Evolutionary conservation across 30 jellyfish, hydroid and myxozoan species (phyloP).

Genomic region (Sanderia malayensis): DNA sequence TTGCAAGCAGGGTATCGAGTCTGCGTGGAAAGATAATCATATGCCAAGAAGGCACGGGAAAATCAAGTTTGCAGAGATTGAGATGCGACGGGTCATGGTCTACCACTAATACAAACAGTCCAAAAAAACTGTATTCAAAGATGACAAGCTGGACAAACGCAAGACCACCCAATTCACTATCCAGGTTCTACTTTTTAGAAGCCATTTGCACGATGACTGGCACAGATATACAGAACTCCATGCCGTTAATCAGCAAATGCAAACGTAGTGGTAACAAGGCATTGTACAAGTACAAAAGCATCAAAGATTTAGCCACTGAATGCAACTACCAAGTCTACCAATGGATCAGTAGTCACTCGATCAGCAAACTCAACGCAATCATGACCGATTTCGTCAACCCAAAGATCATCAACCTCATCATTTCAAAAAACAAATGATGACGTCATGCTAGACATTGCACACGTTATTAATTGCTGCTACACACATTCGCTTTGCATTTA

Average conservation of each 20-base stretch:
- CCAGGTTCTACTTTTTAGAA: constrained; percentile 2
- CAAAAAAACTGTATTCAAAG: background rate
- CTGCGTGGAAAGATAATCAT: constrained; percentile 8
- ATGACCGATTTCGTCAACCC: constrained; percentile 10
- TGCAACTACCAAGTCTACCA: background rate
- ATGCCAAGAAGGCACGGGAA: constrained; percentile 3
- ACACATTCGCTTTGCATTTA: too few species aligned
- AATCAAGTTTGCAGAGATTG: background rate
- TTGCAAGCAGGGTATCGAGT: background rate
- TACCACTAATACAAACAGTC: background rate
- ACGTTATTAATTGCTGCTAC: too few species aligned
- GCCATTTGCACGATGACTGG: background rate
- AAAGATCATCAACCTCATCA: background rate
- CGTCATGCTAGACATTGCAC: too few species aligned
- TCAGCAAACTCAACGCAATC: background rate
- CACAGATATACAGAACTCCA: background rate
- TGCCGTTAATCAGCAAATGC: background rate
- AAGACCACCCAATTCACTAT: background rate
- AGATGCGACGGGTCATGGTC: constrained; percentile 4
- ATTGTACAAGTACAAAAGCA: constrained; percentile 6
- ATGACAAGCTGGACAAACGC: background rate
- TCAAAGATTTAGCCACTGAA: background rate
- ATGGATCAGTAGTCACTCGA: background rate
- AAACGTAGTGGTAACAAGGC: constrained; percentile 9
- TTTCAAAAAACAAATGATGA: background rate